Percentiles rank a stretch among this genome's conserved stretches.
Conservation (phyloP, 2,113 vertebrate species). For the Ia io region DNA sequence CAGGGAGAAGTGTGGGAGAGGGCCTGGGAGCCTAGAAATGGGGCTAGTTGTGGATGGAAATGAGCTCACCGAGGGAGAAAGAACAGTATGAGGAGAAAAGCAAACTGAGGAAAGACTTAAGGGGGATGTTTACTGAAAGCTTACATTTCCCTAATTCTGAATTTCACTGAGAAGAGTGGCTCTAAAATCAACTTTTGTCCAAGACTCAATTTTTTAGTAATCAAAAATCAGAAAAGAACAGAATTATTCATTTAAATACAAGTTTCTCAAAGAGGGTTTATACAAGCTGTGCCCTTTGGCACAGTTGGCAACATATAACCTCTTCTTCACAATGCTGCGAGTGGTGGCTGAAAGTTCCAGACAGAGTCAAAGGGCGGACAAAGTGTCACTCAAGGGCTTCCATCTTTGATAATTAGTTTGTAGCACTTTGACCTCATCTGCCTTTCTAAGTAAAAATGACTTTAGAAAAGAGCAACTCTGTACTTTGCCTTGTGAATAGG, state of each 20-base stretch:
- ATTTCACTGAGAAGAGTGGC: background rate
- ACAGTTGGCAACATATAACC: background rate
- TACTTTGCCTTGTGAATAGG: too few species aligned
- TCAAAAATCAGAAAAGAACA: background rate
- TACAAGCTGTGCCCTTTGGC: background rate
- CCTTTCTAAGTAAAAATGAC: background rate
- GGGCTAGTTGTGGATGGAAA: background rate
- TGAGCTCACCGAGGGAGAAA: background rate
- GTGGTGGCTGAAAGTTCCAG: background rate
- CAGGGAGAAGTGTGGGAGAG: background rate
- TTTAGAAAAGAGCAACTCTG: background rate
- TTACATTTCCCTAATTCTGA: background rate
- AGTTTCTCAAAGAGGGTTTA: background rate
- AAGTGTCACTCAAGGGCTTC: background rate
- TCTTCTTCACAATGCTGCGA: background rate
- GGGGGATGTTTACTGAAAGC: background rate
- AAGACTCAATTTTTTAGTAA: background rate
- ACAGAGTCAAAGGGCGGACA: background rate
- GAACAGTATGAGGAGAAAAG: background rate
- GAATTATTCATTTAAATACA: background rate
- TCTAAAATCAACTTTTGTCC: background rate
- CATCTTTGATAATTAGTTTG: background rate
- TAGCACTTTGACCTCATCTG: background rate
- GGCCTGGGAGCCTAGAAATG: background rate
- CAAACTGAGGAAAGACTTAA: background rate